Conservation (phyloP, 1,140 invertebrate genomes). For the Eueides isabella region DNA sequence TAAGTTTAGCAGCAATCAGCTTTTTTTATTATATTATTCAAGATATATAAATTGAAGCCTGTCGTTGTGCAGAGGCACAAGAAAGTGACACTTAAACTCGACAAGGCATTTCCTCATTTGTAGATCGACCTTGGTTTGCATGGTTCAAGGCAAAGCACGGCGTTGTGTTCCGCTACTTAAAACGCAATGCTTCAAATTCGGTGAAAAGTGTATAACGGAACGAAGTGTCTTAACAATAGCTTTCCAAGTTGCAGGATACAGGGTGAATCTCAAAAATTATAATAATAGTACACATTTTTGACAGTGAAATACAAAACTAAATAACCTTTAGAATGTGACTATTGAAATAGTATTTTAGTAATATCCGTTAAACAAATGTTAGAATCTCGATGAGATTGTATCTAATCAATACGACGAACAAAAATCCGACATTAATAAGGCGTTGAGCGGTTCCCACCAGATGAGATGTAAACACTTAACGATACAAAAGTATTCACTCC, state of each 20-base stretch:
- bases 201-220: too few species aligned
- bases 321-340: not conserved
- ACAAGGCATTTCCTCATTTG: too few species aligned
- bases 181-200: too few species aligned
- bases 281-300: too few species aligned
- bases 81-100: not conserved
- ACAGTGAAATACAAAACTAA: not conserved
- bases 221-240: too few species aligned
- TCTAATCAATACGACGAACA: conserved; percentile 26
- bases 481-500: conserved; percentile 32
- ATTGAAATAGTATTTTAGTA: not conserved
- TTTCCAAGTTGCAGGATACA: too few species aligned
- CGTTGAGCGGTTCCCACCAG: conserved; percentile 31
- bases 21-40: too few species aligned
- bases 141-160: too few species aligned
- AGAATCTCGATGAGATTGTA: conserved; percentile 5
- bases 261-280: too few species aligned
- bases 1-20: not conserved
- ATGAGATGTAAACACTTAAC: conserved; percentile 26
- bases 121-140: too few species aligned
- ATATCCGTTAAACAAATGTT: not conserved
- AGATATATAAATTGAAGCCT: too few species aligned
- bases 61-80: not conserved
- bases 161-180: too few species aligned
- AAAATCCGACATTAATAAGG: conserved; percentile 39